phyloP scores from a whole-genome alignment of 2,888 invertebrate genomes.

The Gibbula magus region DNA sequence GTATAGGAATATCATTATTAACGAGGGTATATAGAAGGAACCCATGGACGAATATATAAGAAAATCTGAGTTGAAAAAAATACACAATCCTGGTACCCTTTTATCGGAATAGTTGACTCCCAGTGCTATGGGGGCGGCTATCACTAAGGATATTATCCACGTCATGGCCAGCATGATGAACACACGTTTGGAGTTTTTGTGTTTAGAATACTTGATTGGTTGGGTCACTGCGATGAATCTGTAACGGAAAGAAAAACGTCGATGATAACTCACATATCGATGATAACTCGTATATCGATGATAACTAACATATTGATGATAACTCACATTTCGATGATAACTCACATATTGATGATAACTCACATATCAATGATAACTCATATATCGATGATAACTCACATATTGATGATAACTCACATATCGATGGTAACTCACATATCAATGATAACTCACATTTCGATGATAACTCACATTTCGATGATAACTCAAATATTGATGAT shows the following conservation, averaged over 20 bases:
- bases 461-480: too few relatives aligned
- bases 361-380: too few relatives aligned
- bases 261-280: neutral
- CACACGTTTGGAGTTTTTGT: conserved; percentile 90
- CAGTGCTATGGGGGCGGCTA: conserved; percentile 95
- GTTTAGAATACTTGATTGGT: conserved; percentile 98
- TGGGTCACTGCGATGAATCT: conserved; percentile 99
- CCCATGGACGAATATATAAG: conserved; percentile 97
- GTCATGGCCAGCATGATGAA: conserved; percentile 95
- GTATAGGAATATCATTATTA: conserved; percentile 98
- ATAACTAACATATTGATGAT: too few relatives aligned
- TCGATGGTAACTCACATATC: too few relatives aligned
- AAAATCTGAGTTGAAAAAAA: conserved; percentile 98
- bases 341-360: too few relatives aligned
- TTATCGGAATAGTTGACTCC: conserved; percentile 96
- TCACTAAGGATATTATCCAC: conserved; percentile 96
- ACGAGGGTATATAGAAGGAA: conserved; percentile 98
- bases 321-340: too few relatives aligned
- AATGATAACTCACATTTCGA: too few relatives aligned
- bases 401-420: too few relatives aligned
- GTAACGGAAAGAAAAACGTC: conserved; percentile 39
- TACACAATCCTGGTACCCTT: conserved; percentile 88
- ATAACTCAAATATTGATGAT: too few relatives aligned
- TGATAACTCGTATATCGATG: neutral
- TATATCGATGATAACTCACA: too few relatives aligned